Base-by-base conservation (phyloP, 2,113 vertebrate species). In the Axis porcinus region DNA sequence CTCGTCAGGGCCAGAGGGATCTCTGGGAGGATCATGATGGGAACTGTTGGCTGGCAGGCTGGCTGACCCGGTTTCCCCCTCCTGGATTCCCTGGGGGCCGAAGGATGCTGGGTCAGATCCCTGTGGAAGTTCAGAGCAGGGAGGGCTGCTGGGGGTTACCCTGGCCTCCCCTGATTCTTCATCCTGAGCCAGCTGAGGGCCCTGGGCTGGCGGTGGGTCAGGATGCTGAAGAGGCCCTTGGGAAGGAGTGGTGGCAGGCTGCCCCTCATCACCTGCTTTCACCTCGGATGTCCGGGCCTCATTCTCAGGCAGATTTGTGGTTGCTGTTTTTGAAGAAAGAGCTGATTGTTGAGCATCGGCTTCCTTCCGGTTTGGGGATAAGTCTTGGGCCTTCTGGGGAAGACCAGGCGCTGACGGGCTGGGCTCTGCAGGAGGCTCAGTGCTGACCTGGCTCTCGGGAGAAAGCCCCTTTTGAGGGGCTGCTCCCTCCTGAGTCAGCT, bases 81-180 rank as follows among this genome's bases (percentile, higher is more conserved):
- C 83, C 36, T 87, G 97, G 11, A 25, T 15, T 70, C 76, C 47
- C 50, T 64, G 95, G 86, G 50, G 91, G 33, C 70, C 16, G 10
- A 47, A 43, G 27, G 95, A 43, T 45, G 91, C 3, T 14, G 60
- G 76, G n/a, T 23, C 88, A 40, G 91, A 58, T 54, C 13, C 47
- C 90, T 89, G 70, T 3, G 43, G 9, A 60, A 89, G 76, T 30
- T 97, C 96, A 23, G 93, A 6, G 1, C 2, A 11, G 5, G 70
- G 55, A 21, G 45, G 91, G 7, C 11, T 12, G 0, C n/a, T 7
- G 3, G 58, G 10, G 5, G 82, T 30, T 10, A 25, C 91, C 40
- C 21, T 74, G 91, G 89, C 54, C 91, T 98, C 97, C 57, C 86
- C 95, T 0, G 95, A 97, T 30, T 97, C 97, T 50, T 96, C 84